Evolutionary conservation across 2,888 invertebrate species (phyloP), one percentile per base, ranked within the genome.

Genomic region (Macrophya annulata): DNA sequence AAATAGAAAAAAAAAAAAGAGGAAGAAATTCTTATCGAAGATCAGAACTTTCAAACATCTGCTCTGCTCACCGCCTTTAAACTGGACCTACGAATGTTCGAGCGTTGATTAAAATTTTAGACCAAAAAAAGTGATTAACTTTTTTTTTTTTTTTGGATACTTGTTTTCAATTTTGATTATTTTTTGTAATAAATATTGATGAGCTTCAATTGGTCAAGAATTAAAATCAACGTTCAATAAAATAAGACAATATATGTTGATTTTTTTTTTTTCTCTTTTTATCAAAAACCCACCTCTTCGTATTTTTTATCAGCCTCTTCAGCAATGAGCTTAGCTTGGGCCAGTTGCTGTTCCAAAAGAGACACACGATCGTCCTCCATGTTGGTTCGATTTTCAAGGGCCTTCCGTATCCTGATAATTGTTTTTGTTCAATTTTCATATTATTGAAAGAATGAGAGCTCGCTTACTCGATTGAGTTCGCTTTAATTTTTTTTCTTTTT

Each of bases 231-330:
- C 12, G 62, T 6, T 55, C 81, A 81, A 37, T 55, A 21, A 17
- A 17, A 31, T 5, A 8, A 55, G 37, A 51, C 9, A 25, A 17
- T 8, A 48, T 59, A n/a, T 17, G 55, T 51, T 37, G 1, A n/a
- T n/a, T 65, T 74, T 5, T 84, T 51, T 31, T 3, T 51, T 51
- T 40, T 45, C 59, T 62, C n/a, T 62, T 62, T 71, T 25, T 9
- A 51, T 21, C 85, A 85, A 86, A 87, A 89, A 93, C 93, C 93
- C 93, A 99, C 99, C 99, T 99, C 99, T 96, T 99, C 99, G 94
- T 99, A 99, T 98, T 99, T 99, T 95, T 99, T 98, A 96, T 99
- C 99, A 91, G 99, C 99, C 95, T 99, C 99, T 95, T 99, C 99
- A 90, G 99, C 99, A 95, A 99, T 99, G 95, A 98, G 97, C 96